phyloP scores from a whole-genome alignment of 2,888 invertebrate genomes.

The Dryobota labecula region DNA sequence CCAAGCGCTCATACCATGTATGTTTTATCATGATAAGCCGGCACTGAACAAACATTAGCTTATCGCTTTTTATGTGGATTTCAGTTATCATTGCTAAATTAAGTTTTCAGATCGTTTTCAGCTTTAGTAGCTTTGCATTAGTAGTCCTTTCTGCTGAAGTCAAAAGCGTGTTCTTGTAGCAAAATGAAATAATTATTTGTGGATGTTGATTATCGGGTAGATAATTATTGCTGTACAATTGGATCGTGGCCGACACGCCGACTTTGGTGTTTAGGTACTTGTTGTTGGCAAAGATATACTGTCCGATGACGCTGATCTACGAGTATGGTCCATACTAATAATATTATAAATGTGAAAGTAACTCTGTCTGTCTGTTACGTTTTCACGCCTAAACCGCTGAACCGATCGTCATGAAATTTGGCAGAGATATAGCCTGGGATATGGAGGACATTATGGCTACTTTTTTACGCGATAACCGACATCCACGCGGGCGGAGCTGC shows the following conservation, averaged over 20 bases:
- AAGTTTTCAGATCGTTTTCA: slow-evolving; percentile 48
- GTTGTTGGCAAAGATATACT: slow-evolving; percentile 72
- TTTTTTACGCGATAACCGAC: too few species aligned
- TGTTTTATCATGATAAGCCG: slow-evolving; percentile 61
- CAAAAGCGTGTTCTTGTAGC: slow-evolving; percentile 28
- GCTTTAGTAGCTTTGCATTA: slow-evolving; percentile 27
- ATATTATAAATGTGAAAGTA: too few species aligned
- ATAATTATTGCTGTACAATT: slow-evolving; percentile 68
- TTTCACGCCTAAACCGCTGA: too few species aligned
- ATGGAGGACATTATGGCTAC: too few species aligned
- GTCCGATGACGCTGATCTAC: slow-evolving; percentile 74
- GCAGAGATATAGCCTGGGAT: too few species aligned
- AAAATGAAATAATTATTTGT: slow-evolving; percentile 48
- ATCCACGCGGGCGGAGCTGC: too few species aligned
- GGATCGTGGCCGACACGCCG: slow-evolving; percentile 77
- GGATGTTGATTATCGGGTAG: slow-evolving; percentile 62
- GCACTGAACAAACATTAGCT: slow-evolving; percentile 63
- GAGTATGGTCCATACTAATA: too few species aligned
- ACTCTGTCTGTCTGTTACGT: too few species aligned
- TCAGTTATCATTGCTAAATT: slow-evolving; percentile 54
- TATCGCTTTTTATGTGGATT: slow-evolving; percentile 60
- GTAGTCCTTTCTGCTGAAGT: slow-evolving; percentile 12
- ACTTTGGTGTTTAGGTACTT: slow-evolving; percentile 73
- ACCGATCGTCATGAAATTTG: too few species aligned
- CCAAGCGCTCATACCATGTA: slow-evolving; percentile 34